These are phyloP conservation scores for Danio jaintianensis DNA, from an alignment of 2,797 vertebrate species.

Conservation along the genomic window DNA sequence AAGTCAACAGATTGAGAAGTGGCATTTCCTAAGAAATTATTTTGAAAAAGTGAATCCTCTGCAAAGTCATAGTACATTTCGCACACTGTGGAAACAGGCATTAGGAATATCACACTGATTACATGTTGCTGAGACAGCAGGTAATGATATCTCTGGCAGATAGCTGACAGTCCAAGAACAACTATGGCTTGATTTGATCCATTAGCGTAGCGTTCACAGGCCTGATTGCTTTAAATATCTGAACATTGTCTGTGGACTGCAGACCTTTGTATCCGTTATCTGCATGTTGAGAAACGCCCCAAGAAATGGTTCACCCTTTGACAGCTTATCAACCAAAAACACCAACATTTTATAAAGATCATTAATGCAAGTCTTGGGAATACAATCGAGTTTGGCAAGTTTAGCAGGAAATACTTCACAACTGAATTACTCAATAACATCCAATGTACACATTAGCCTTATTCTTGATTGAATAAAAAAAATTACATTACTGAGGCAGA, in stretches of 20 bases:
- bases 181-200: background rate
- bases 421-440: background rate
- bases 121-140: background rate
- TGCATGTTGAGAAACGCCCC: slow-evolving; percentile 32
- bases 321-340: background rate
- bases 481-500: background rate
- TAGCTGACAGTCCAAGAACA: background rate
- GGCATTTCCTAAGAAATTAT: background rate
- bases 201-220: background rate
- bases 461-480: background rate
- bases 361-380: background rate
- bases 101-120: background rate
- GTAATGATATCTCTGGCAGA: background rate
- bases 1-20: background rate
- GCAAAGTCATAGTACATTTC: background rate
- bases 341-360: background rate
- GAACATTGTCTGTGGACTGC: slow-evolving; percentile 5
- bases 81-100: background rate
- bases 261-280: slow-evolving; percentile 71
- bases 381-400: background rate
- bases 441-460: background rate
- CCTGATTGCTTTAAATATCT: background rate
- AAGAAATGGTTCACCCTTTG: background rate
- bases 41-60: background rate
- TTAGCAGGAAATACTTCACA: background rate